These are phyloP conservation scores for Oscheius sp. DNA, from an alignment of 1,140 invertebrate genomes.

Conservation along the genomic window DNA sequence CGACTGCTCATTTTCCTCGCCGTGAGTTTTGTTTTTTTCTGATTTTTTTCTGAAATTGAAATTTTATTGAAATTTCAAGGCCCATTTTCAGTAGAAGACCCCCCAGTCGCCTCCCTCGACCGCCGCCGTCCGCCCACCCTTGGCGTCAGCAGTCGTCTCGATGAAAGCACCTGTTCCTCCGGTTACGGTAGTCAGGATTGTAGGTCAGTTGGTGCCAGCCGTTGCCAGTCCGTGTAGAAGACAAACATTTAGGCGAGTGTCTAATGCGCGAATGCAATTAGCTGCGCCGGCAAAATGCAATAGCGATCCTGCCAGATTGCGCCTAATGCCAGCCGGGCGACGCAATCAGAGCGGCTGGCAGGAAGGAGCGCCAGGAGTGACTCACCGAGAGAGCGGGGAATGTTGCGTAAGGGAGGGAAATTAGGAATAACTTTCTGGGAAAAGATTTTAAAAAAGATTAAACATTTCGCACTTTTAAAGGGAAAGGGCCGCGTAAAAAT, in stretches of 20 bases:
- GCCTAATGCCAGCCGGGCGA: slow-evolving; percentile 2
- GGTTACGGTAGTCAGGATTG: slow-evolving; percentile 6
- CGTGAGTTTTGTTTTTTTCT: not conserved
- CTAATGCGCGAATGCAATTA: slow-evolving; percentile 13
- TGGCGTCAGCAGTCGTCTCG: not conserved
- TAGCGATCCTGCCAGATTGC: slow-evolving; percentile 8
- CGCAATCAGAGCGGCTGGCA: not conserved
- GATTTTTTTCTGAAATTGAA: too few relatives aligned
- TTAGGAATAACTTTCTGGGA: too few relatives aligned
- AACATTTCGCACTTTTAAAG: too few relatives aligned
- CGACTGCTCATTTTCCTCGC: not conserved
- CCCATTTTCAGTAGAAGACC: not conserved
- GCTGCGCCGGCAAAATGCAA: slow-evolving; percentile 1
- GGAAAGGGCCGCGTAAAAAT: too few relatives aligned
- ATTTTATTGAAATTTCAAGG: too few relatives aligned
- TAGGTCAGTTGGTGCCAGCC: not conserved
- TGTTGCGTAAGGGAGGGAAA: too few relatives aligned
- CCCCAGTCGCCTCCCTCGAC: not conserved
- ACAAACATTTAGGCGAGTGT: slow-evolving; percentile 5
- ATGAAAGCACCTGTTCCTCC: slow-evolving; percentile 2
- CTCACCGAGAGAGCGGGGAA: too few relatives aligned
- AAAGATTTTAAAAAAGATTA: too few relatives aligned
- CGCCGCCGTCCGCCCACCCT: not conserved
- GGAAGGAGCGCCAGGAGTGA: not conserved
- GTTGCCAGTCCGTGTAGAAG: not conserved